Base-by-base conservation (phyloP, 2,113 vertebrate species). In the Sapayoa aenigma region DNA sequence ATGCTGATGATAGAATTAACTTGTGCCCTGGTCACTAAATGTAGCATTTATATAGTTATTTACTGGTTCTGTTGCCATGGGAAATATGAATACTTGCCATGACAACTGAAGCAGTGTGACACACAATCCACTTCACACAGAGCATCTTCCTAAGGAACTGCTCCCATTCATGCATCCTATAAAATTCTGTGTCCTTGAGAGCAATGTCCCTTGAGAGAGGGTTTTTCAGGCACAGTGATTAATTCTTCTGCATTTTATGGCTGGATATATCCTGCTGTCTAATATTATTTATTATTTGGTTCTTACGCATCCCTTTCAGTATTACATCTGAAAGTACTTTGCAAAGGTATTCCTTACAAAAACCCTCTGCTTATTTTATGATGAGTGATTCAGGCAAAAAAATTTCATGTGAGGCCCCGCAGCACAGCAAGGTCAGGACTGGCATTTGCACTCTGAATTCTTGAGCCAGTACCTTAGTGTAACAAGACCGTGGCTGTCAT, bases 11-110 rank as follows among this genome's bases (percentile, higher is more conserved):
- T 77, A 82, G 75, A 86, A 84, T 92, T 90, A 56, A 76, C 91
- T 85, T 65, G 74, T 67, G 71, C 62, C 87, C 80, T 85, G 78
- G 81, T 88, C 90, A 93, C 71, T 91, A 84, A 78, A 69, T 68
- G n/a, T 39, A 87, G 56, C 37, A 92, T 90, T 90, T 59, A 78
- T 93, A 65, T 62, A 80, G 73, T 95, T 95, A 88, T 95, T 85
- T 95, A 84, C 75, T 37, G 50, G 39, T 66, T 91, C 88, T 82
- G 94, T 97, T 97, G 96, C 96, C 92, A 97, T 95, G 95, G 96
- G 78, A 90, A 97, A 95, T 93, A 84, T n/a, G 84, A 96, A 88
- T 50, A 63, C 87, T 97, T 35, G 41, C 96, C 95, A 96, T 96
- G 95, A 97, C 96, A 97, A 96, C 94, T 95, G 81, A 81, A 78